Conservation (phyloP, 2,888 invertebrate genomes). For the Noctuana brunneofusca region DNA sequence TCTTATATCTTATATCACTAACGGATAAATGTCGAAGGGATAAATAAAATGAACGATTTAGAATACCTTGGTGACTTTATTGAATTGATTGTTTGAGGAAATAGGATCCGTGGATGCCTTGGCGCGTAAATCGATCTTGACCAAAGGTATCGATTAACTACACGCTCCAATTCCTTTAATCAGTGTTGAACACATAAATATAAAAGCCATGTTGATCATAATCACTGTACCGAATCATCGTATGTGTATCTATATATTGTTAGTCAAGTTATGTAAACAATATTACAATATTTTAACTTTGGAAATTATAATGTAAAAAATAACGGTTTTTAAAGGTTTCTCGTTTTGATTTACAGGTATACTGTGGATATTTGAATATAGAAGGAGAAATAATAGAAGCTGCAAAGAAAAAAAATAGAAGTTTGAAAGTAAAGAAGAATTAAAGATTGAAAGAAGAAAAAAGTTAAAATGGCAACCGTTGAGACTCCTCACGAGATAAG, state of each 20-base stretch:
- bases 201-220: slow-evolving; percentile 7
- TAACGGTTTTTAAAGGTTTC: background rate
- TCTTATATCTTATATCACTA: background rate
- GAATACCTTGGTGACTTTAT: background rate
- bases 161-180: slow-evolving; percentile 29
- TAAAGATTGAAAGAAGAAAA: slow-evolving; percentile 5
- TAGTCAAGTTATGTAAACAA: background rate
- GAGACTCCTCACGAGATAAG: slow-evolving; percentile 65
- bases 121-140: slow-evolving; percentile 23
- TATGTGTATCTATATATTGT: too few relatives aligned
- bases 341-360: background rate
- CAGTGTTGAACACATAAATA: slow-evolving; percentile 13
- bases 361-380: slow-evolving; percentile 32
- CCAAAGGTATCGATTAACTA: slow-evolving; percentile 25
- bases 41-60: background rate
- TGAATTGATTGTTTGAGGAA: slow-evolving; percentile 1
- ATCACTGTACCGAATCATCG: background rate
- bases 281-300: background rate
- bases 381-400: background rate
- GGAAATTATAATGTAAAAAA: slow-evolving; percentile 2
- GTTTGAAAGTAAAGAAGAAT: background rate
- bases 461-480: slow-evolving; percentile 65
- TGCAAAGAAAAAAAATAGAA: background rate
- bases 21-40: slow-evolving; percentile 5
- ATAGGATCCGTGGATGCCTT: slow-evolving; percentile 13